Percentiles rank a stretch among this genome's conserved stretches.
phyloP scores from a whole-genome alignment of 1,140 invertebrate genomes.

The Macrosteles quadrilineatus region DNA sequence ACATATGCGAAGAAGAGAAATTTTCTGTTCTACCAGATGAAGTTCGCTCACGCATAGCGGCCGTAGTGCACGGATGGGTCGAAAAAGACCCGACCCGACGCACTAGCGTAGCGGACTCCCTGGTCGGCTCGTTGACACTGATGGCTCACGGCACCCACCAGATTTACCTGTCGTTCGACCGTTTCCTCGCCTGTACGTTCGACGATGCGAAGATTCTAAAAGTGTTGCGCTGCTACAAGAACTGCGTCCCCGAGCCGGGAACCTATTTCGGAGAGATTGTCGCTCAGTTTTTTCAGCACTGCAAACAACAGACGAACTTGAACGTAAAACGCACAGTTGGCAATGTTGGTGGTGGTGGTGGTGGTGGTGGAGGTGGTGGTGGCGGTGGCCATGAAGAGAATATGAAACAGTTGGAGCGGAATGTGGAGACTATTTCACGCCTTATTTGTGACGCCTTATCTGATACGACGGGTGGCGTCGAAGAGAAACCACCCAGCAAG shows the following conservation, averaged over 20 bases:
- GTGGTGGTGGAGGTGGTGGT: too few species aligned
- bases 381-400: too few species aligned
- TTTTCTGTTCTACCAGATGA: neutral
- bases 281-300: conserved; percentile 17
- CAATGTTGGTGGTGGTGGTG: too few species aligned
- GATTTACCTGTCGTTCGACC: neutral
- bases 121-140: neutral
- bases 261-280: neutral
- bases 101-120: neutral
- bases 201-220: neutral
- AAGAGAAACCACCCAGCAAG: too few species aligned
- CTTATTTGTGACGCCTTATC: too few species aligned
- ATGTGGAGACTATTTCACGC: too few species aligned
- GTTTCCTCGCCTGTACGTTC: neutral
- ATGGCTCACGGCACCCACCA: neutral
- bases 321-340: neutral
- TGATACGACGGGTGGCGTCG: too few species aligned
- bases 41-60: neutral
- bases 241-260: neutral
- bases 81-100: neutral
- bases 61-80: neutral
- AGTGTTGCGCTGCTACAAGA: neutral
- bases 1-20: neutral
- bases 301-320: conserved; percentile 14
- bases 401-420: too few species aligned